These are phyloP conservation scores for Oasisia sp. DNA, from an alignment of 2,888 invertebrate species.

Conservation along the genomic window DNA sequence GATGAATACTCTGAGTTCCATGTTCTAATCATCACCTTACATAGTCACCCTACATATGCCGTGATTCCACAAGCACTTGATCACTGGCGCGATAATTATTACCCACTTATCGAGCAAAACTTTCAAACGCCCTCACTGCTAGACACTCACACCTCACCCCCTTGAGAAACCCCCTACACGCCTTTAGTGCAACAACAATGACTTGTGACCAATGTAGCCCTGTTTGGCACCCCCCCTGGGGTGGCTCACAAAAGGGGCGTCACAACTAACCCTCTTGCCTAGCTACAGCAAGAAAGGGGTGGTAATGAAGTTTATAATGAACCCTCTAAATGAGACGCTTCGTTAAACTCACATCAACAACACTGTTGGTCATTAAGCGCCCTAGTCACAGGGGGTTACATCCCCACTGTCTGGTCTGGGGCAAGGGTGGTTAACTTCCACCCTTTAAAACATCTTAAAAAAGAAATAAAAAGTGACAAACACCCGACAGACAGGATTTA, in stretches of 20 bases:
- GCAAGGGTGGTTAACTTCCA: background rate
- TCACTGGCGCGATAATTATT: background rate
- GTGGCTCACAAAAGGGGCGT: background rate
- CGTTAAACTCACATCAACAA: constrained; percentile 17
- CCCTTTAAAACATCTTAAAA: background rate
- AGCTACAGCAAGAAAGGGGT: background rate
- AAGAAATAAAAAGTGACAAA: too few species aligned
- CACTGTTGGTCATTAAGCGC: background rate
- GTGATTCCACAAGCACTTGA: background rate
- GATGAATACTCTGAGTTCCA: background rate
- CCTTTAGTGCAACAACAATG: background rate
- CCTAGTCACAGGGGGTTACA: background rate
- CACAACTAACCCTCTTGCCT: background rate
- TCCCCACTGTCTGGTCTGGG: background rate
- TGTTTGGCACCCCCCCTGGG: background rate
- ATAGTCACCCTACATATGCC: background rate
- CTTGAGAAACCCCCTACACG: background rate
- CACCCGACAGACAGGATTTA: too few species aligned
- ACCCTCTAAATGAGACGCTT: constrained; percentile 1
- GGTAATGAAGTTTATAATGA: background rate
- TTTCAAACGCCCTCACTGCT: background rate
- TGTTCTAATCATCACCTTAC: background rate
- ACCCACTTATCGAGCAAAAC: background rate
- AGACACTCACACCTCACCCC: background rate
- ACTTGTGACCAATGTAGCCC: background rate